Percentiles rank a stretch among this genome's conserved stretches.
Evolutionary conservation across 2,888 invertebrate genomes (phyloP).

Genomic region (Cremastobaeus sp.): DNA sequence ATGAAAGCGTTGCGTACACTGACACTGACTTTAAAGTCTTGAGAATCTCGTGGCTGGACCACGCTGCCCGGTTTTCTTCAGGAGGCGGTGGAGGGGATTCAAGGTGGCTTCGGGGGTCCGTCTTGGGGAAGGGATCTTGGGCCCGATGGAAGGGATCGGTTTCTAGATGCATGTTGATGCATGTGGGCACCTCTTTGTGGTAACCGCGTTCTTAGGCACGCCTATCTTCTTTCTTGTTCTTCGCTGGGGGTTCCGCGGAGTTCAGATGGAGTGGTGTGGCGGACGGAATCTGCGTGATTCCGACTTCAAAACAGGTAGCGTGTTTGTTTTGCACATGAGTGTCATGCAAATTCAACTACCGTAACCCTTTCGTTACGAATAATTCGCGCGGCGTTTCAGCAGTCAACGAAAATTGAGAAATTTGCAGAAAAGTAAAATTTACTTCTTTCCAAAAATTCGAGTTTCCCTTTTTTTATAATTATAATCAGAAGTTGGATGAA

Average conservation of each 20-base stretch:
- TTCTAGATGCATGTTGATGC: conserved; percentile 68
- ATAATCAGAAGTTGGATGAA: no score
- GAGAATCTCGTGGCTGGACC: conserved; percentile 76
- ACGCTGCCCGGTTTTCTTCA: conserved; percentile 74
- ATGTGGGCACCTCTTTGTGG: conserved; percentile 75
- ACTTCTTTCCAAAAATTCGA: no score
- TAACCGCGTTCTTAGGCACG: conserved; percentile 74
- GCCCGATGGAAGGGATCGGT: conserved; percentile 65
- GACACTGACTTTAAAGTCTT: conserved; percentile 69
- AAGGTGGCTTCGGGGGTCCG: conserved; percentile 62
- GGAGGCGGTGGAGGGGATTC: conserved; percentile 64
- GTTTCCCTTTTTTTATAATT: no score
- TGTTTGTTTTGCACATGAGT: conserved; percentile 48
- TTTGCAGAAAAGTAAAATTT: no score
- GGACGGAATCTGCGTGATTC: conserved; percentile 41
- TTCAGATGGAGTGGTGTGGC: conserved; percentile 42
- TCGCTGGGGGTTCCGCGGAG: conserved; percentile 68
- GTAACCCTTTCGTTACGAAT: conserved; percentile 26
- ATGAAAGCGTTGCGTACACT: conserved; percentile 75
- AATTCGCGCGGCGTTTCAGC: conserved; percentile 10
- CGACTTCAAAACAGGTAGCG: conserved; percentile 48
- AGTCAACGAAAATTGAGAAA: no score
- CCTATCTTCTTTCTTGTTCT: conserved; percentile 68
- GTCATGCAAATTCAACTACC: conserved; percentile 46
- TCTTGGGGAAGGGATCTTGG: conserved; percentile 68